Evolutionary conservation across 2,797 vertebrate species (phyloP).

Genomic region (Moxostoma hubbsi): DNA sequence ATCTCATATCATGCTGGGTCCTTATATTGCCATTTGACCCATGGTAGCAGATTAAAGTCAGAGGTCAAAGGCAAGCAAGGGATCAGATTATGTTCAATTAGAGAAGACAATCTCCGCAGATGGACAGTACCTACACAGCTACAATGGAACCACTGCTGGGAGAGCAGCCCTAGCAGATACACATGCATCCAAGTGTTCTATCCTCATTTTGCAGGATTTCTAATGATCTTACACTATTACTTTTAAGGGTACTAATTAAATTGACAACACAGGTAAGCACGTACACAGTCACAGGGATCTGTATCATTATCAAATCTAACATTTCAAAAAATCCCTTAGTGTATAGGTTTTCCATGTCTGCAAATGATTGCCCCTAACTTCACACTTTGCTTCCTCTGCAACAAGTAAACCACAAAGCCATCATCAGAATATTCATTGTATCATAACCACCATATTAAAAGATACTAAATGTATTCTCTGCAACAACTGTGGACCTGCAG

Average conservation of each 20-base stretch:
- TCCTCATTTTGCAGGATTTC: too few relatives aligned
- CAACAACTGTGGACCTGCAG: slow-evolving; percentile 8
- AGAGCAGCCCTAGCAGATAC: too few relatives aligned
- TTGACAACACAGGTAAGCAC: neutral
- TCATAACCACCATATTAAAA: slow-evolving; percentile 5
- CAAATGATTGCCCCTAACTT: neutral
- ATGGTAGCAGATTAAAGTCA: slow-evolving; percentile 9
- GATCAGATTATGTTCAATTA: too few relatives aligned
- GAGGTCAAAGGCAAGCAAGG: neutral
- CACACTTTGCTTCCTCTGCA: neutral
- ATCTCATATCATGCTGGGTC: neutral
- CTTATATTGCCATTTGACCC: slow-evolving; percentile 3
- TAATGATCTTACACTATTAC: neutral
- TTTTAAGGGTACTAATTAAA: neutral
- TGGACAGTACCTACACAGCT: too few relatives aligned
- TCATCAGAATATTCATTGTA: neutral
- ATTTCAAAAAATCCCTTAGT: neutral
- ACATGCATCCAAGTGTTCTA: too few relatives aligned
- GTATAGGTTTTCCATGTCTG: neutral
- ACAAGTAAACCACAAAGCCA: neutral
- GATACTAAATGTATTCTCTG: neutral
- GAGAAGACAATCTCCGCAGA: too few relatives aligned
- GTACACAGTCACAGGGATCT: neutral
- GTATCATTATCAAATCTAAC: neutral
- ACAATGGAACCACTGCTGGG: too few relatives aligned